Evolutionary conservation across 2,113 vertebrate genomes (phyloP), one percentile per base, ranked within the genome.

Genomic region (Rhegmatorhina hoffmannsi): DNA sequence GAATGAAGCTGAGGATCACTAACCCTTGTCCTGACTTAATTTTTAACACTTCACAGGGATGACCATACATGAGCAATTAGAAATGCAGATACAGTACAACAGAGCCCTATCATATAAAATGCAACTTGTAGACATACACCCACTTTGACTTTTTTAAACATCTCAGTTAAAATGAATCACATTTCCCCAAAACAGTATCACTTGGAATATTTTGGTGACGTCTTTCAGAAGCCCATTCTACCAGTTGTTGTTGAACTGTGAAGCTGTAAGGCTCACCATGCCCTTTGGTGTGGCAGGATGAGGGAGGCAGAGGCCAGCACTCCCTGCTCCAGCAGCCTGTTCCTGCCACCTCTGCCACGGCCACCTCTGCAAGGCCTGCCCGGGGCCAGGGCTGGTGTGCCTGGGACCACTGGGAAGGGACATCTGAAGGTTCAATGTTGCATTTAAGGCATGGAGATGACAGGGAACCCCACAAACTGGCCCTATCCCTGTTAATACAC

Each of bases 21-120:
- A 95, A 94, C 86, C 81, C 83, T 93, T 91, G 26, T 60, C 40
- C n/a, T 93, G 62, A 91, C 81, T 79, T 95, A 33, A 74, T 79
- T 95, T 85, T 90, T 84, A 98, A 97, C 95, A 96, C 96, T 95
- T 97, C 86, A 90, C 88, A 95, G 90, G 96, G 89, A 95, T 97
- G 88, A 97, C 95, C 23, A 17, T 43, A 94, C 70, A 66, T 73
- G 58, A 95, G 87, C 79, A 87, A 80, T 24, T 90, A 80, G 93
- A 95, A 94, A 96, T 68, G 97, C 90, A 95, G 80, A 96, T 94
- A 94, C 63, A 78, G 79, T 88, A 97, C 52, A 92, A 94, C 85
- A 92, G 95, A 95, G 82, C 88, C 89, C 93, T 95, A 90, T 58
- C 43, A 46, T 94, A 94, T 67, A 91, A 94, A 97, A 90, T 84